Evolutionary conservation across 2,113 vertebrate species (phyloP).

Genomic region (Atlantisia rogersi): DNA sequence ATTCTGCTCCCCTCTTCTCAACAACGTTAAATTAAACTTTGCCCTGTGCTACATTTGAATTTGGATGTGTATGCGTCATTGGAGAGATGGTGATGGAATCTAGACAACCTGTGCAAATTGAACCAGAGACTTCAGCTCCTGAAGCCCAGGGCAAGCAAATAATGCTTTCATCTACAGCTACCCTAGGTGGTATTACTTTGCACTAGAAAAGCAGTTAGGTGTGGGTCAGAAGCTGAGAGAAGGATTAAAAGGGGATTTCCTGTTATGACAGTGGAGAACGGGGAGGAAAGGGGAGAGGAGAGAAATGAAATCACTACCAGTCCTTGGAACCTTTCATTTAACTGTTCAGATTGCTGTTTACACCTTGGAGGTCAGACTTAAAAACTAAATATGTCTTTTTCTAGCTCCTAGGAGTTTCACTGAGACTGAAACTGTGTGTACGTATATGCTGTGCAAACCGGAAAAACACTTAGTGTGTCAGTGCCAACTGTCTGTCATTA

Average conservation of each 20-base stretch:
- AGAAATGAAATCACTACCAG: neutral
- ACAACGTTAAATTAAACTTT: slow-evolving; percentile 65
- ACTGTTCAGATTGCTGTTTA: neutral
- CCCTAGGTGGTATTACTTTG: neutral
- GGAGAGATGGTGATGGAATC: slow-evolving; percentile 20
- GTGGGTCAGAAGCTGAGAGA: neutral
- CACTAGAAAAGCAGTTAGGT: neutral
- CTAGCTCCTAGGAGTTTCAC: neutral
- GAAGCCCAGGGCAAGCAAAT: neutral
- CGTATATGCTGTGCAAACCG: neutral
- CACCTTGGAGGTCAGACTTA: neutral
- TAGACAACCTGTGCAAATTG: slow-evolving; percentile 18
- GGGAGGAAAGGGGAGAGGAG: accelerated
- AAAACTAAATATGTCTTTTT: neutral
- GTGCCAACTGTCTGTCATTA: neutral
- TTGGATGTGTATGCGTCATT: neutral
- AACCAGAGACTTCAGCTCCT: neutral
- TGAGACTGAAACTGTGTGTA: neutral
- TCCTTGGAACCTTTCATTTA: neutral
- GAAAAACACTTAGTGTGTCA: neutral
- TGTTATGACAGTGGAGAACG: neutral
- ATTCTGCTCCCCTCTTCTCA: slow-evolving; percentile 53
- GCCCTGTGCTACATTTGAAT: slow-evolving; percentile 33
- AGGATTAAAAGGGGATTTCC: neutral
- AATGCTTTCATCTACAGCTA: neutral